Conservation (phyloP, 2,113 vertebrate genomes). For the Geococcyx californianus region DNA sequence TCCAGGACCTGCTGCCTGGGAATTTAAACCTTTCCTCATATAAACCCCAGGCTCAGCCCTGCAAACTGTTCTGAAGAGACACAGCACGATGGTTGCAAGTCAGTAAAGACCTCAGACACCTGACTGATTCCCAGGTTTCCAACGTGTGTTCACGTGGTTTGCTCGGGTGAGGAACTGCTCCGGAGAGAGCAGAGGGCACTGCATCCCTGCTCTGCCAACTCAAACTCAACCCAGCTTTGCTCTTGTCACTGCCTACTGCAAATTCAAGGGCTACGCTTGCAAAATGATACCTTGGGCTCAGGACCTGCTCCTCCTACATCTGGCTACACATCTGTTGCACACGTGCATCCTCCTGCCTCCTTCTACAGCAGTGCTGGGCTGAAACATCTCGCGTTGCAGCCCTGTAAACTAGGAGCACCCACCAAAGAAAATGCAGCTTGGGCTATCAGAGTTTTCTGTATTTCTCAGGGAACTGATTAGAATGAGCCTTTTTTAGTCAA, state of each 20-base stretch:
- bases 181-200: accelerated
- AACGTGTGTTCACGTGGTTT: accelerated
- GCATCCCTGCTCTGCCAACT: not conserved
- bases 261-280: not conserved
- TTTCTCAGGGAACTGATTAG: not conserved
- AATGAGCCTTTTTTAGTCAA: not conserved
- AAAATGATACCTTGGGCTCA: not conserved
- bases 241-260: not conserved
- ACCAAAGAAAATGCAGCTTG: accelerated
- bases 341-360: not conserved
- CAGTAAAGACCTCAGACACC: not conserved
- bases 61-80: not conserved
- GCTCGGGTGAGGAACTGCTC: accelerated
- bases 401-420: not conserved
- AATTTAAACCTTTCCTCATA: not conserved
- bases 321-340: too few relatives aligned
- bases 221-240: not conserved
- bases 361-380: not conserved
- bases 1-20: accelerated
- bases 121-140: not conserved
- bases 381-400: not conserved
- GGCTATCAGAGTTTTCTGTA: not conserved
- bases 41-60: not conserved
- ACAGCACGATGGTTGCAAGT: accelerated
- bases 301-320: accelerated